Conservation (phyloP, 2,113 vertebrate genomes). For the Melanerpes aurifrons region DNA sequence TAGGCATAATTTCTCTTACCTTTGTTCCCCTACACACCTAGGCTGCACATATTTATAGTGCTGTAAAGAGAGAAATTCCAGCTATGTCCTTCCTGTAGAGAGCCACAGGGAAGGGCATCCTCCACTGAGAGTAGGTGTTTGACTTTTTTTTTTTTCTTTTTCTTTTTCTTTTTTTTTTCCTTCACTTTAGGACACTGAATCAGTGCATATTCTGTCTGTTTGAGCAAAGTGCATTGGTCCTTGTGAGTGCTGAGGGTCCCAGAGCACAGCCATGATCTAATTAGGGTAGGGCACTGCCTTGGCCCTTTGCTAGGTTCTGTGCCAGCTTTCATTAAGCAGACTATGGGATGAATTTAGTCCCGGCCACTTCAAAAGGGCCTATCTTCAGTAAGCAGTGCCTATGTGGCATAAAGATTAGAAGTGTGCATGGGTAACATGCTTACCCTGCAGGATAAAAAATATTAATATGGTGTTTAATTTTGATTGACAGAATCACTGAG, state of each 20-base stretch:
- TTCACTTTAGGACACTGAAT: not conserved
- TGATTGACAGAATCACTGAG: constrained; percentile 75
- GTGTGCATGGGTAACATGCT: not conserved
- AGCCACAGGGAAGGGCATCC: not conserved
- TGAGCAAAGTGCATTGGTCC: not conserved
- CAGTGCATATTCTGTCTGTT: not conserved
- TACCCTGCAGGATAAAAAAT: not conserved
- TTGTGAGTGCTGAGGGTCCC: not conserved
- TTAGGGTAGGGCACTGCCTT: not conserved
- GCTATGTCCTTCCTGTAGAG: not conserved
- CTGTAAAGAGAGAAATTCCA: not conserved
- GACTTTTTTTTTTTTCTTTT: not conserved
- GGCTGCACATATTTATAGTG: not conserved
- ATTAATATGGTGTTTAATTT: not conserved
- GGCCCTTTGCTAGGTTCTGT: not conserved
- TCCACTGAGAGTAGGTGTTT: not conserved
- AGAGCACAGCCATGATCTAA: not conserved
- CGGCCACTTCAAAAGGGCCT: not conserved
- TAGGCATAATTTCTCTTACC: not conserved
- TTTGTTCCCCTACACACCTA: not conserved
- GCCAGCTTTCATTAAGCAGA: not conserved
- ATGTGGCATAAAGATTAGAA: not conserved
- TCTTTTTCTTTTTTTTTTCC: not conserved
- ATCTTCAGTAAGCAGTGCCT: not conserved
- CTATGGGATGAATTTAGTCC: not conserved